These are phyloP conservation scores for Lipophrys pholis DNA, from an alignment of 2,113 vertebrate species.

Conservation along the genomic window DNA sequence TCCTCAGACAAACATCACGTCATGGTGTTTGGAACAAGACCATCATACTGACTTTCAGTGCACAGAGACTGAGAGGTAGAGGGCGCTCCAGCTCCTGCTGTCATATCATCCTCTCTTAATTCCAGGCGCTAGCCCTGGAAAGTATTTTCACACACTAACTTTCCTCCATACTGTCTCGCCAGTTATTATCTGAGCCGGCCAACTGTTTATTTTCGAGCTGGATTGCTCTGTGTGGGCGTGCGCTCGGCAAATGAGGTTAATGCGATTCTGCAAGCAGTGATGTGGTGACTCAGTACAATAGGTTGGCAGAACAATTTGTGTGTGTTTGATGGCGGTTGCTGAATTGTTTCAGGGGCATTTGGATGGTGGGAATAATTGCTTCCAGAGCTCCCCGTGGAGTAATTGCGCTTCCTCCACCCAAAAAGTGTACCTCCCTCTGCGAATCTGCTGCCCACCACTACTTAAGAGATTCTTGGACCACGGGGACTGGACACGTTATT, in stretches of 20 bases:
- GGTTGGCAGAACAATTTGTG: conserved; percentile 49
- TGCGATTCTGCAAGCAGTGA: conserved; percentile 49
- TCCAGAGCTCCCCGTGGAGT: conserved; percentile 80
- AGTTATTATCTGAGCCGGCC: conserved; percentile 43
- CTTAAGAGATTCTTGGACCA: conserved; percentile 34
- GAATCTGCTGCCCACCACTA: conserved; percentile 62
- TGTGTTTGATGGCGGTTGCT: conserved; percentile 55
- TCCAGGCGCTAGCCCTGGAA: not conserved
- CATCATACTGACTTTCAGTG: not conserved
- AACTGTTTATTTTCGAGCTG: conserved; percentile 56
- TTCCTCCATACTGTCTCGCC: conserved; percentile 18
- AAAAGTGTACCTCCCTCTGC: conserved; percentile 55
- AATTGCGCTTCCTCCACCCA: conserved; percentile 71
- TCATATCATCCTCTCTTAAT: not conserved
- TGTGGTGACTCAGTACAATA: conserved; percentile 65
- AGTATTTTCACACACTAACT: not conserved
- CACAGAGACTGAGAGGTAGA: not conserved
- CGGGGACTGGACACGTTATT: conserved; percentile 12
- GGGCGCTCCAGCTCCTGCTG: not conserved
- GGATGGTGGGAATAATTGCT: conserved; percentile 76
- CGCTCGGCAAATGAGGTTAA: conserved; percentile 56
- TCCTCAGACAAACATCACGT: too few relatives aligned
- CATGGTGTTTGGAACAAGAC: too few relatives aligned
- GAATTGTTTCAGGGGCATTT: conserved; percentile 69
- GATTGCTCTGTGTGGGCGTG: conserved; percentile 43